A percentile compares a stretch with the other conserved stretches of the same genome.
Conservation (phyloP, 1,140 invertebrate species). For the Berghia stephanieae region DNA sequence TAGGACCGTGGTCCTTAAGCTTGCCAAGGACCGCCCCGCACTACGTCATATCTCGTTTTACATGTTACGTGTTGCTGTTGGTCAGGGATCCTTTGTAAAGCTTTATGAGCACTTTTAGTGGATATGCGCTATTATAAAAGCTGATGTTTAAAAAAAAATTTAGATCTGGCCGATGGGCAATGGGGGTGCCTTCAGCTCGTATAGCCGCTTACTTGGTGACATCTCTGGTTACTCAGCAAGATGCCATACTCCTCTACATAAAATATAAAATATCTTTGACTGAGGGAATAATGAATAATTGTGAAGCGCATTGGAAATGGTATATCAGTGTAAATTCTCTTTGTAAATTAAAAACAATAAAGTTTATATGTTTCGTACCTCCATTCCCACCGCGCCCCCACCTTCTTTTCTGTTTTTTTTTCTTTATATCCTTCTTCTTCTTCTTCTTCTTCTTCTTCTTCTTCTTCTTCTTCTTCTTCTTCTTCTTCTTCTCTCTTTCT, state of each 20-base stretch:
- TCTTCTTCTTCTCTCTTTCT: not conserved
- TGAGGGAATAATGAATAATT: not conserved
- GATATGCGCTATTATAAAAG: not conserved
- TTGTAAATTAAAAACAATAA: not conserved
- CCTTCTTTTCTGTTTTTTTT: not conserved
- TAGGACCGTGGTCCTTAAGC: too few species aligned
- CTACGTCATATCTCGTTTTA: too few species aligned
- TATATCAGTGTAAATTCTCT: not conserved
- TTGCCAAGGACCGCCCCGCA: too few species aligned
- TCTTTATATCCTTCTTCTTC: not conserved
- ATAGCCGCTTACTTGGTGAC: too few species aligned
- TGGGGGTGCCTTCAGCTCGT: too few species aligned
- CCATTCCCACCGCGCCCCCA: not conserved
- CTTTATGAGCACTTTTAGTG: too few species aligned
- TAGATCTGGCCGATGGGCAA: too few species aligned
- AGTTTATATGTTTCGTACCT: not conserved
- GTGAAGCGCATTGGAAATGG: not conserved
- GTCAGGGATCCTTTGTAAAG: too few species aligned
- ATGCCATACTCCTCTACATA: too few species aligned
- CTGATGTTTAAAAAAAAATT: not conserved
- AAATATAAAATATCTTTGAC: not conserved
- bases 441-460: conserved; percentile 4
- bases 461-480: conserved; percentile 8
- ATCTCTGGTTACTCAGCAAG: too few species aligned
- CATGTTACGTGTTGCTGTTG: too few species aligned